Percentiles rank a stretch among this genome's conserved stretches.
Evolutionary conservation across 2,797 vertebrate genomes (phyloP).

Genomic region (Gymnocypris eckloni): DNA sequence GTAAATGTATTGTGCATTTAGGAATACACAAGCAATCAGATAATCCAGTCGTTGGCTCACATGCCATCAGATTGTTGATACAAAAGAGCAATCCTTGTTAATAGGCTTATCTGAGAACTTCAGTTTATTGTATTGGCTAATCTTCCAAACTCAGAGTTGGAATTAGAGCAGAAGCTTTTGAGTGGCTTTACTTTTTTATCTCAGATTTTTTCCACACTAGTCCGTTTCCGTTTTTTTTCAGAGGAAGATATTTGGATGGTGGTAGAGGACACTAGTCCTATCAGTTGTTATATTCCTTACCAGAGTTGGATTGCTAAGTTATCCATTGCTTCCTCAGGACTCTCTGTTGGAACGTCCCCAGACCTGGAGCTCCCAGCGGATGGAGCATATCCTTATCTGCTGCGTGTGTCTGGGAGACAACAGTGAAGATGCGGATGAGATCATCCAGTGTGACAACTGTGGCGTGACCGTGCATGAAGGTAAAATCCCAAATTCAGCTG

Average conservation of each 20-base stretch:
- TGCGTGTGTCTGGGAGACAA: slow-evolving; percentile 99
- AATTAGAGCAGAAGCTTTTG: slow-evolving; percentile 47
- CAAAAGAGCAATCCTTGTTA: slow-evolving; percentile 58
- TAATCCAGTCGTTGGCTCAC: slow-evolving; percentile 64
- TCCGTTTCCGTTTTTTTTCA: slow-evolving; percentile 1
- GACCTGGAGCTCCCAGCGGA: slow-evolving; percentile 92
- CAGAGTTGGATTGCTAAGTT: slow-evolving; percentile 55
- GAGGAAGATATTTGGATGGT: background rate
- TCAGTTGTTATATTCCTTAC: background rate
- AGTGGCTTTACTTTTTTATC: slow-evolving; percentile 34
- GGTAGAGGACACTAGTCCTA: slow-evolving; percentile 1
- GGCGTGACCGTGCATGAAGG: slow-evolving; percentile 99
- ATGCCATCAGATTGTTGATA: slow-evolving; percentile 64
- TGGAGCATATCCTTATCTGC: slow-evolving; percentile 98
- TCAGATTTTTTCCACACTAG: background rate
- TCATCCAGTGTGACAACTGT: slow-evolving; percentile 99
- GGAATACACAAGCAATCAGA: slow-evolving; percentile 37
- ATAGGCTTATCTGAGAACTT: slow-evolving; percentile 62
- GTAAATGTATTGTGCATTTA: slow-evolving; percentile 22
- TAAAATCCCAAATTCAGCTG: slow-evolving; percentile 67
- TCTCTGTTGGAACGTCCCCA: slow-evolving; percentile 92
- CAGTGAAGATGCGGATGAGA: slow-evolving; percentile 98
- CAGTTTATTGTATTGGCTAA: slow-evolving; percentile 61
- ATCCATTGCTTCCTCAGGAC: slow-evolving; percentile 77
- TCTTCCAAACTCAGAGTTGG: slow-evolving; percentile 58